A percentile compares a stretch with the other conserved stretches of the same genome.
phyloP scores from a whole-genome alignment of 2,888 invertebrate genomes.

The Tetanocera ferruginea region DNA sequence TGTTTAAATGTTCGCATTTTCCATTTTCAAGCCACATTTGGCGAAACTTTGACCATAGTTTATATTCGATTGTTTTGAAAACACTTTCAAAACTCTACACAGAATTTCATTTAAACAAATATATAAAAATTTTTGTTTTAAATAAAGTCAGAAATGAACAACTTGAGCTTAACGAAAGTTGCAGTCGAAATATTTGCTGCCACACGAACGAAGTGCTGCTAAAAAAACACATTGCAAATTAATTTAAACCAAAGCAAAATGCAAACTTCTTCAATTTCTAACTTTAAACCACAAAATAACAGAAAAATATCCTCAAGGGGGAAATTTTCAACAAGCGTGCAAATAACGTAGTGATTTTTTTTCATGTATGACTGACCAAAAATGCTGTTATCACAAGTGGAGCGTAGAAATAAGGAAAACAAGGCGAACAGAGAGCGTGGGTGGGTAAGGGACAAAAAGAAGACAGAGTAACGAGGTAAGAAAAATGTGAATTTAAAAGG shows the following conservation, averaged over 20 bases:
- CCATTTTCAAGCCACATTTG: too few relatives aligned
- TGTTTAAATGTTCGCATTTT: too few relatives aligned
- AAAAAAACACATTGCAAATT: constrained; percentile 12
- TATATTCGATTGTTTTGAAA: too few relatives aligned
- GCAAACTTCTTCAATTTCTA: constrained; percentile 34
- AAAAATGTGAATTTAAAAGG: background rate
- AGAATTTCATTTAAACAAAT: too few relatives aligned
- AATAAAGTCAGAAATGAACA: too few relatives aligned
- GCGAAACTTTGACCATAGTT: too few relatives aligned
- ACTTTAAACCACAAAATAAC: constrained; percentile 27
- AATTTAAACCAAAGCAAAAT: constrained; percentile 13
- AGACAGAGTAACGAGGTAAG: background rate
- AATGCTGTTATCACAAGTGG: constrained; percentile 17
- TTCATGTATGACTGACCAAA: constrained; percentile 24
- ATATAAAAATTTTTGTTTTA: too few relatives aligned
- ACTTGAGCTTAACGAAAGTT: background rate
- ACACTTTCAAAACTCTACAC: too few relatives aligned
- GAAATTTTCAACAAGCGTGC: constrained; percentile 19
- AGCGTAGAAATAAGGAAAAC: background rate
- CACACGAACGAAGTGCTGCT: too few relatives aligned
- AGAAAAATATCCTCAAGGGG: constrained; percentile 22
- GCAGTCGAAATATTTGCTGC: background rate
- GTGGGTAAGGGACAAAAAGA: background rate
- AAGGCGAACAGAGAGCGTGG: background rate
- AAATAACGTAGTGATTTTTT: constrained; percentile 26